Evolutionary conservation across 2,888 invertebrate species (phyloP).

Genomic region (Phengaris arion): DNA sequence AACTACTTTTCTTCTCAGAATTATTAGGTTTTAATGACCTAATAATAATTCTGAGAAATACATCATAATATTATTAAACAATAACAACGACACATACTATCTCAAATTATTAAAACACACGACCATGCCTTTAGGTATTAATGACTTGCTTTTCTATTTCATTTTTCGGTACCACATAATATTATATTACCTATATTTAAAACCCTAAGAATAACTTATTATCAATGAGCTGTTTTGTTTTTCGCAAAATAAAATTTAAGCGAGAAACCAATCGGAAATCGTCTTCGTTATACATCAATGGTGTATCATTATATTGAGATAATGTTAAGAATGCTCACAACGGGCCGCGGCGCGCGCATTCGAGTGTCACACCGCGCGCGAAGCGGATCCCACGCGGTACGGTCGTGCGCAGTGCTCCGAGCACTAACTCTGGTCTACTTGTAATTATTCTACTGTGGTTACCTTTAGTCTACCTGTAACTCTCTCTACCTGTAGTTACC

Average conservation of each 20-base stretch:
- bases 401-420: constrained; percentile 56
- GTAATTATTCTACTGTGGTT: neutral
- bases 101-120: too few relatives aligned
- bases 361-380: constrained; percentile 60
- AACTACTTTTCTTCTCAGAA: too few relatives aligned
- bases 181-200: too few relatives aligned
- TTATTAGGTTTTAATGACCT: too few relatives aligned
- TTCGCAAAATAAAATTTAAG: neutral
- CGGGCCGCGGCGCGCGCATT: constrained; percentile 50
- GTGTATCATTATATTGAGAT: constrained; percentile 16
- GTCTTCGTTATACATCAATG: neutral
- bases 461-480: neutral
- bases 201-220: neutral
- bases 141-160: too few relatives aligned
- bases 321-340: constrained; percentile 28
- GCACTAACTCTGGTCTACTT: constrained; percentile 1
- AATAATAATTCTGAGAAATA: too few relatives aligned
- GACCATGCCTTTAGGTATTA: too few relatives aligned
- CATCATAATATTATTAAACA: too few relatives aligned
- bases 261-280: neutral
- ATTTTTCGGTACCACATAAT: too few relatives aligned
- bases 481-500: neutral
- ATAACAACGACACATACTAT: too few relatives aligned
- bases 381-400: constrained; percentile 70
- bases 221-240: neutral